These are phyloP conservation scores for Vollenhovia emeryi DNA, from an alignment of 1,140 invertebrate genomes.

Conservation along the genomic window DNA sequence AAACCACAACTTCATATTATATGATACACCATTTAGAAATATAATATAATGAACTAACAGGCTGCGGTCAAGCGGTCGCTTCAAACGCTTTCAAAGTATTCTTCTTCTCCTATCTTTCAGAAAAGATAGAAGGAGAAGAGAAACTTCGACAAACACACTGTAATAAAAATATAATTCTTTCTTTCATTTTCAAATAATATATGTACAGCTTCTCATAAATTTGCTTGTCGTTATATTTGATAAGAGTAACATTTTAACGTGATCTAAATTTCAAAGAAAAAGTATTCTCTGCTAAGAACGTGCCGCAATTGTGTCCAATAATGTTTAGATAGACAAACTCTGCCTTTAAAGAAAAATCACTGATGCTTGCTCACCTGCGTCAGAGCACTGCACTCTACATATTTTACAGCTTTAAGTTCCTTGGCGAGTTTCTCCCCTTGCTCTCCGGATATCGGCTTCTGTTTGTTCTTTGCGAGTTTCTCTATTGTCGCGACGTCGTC, in stretches of 20 bases:
- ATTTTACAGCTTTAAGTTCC: slow-evolving; percentile 99
- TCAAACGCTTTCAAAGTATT: too few relatives aligned
- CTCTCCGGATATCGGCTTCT: slow-evolving; percentile 98
- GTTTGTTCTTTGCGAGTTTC: slow-evolving; percentile 99
- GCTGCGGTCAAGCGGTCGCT: too few relatives aligned
- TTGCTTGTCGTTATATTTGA: not conserved
- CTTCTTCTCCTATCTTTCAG: too few relatives aligned
- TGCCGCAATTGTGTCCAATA: not conserved
- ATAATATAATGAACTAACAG: not conserved
- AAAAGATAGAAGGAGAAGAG: too few relatives aligned
- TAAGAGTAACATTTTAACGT: not conserved
- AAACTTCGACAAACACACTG: too few relatives aligned
- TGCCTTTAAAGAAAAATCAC: not conserved
- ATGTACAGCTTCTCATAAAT: not conserved
- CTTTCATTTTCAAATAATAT: not conserved
- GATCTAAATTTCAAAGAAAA: not conserved
- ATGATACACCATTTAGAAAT: not conserved
- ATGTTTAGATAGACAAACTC: not conserved
- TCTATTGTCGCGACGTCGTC: slow-evolving; percentile 98
- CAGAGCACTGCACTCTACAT: slow-evolving; percentile 99
- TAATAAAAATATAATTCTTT: not conserved
- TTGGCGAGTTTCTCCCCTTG: slow-evolving; percentile 98
- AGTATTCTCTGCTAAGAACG: not conserved
- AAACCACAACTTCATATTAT: not conserved
- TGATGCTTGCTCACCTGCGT: slow-evolving; percentile 91